Evolutionary conservation across 30 jellyfish, hydroid and myxozoan species (phyloP).

Genomic region (Aurelia sp.): DNA sequence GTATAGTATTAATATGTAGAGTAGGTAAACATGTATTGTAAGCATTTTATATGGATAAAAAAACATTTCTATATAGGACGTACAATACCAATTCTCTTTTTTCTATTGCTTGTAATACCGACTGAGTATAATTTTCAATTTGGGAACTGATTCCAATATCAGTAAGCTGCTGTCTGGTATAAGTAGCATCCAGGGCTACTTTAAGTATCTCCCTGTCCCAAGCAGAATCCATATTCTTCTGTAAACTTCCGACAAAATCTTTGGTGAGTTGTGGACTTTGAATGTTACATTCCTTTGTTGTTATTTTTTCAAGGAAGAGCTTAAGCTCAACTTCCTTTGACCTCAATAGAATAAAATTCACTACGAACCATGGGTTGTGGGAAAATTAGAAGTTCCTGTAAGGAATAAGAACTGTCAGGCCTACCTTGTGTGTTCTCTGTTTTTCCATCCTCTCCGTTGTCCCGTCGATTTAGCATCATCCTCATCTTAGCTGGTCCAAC

Average conservation of each 20-base stretch:
- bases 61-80: no score
- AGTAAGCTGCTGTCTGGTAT: neutral
- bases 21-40: no score
- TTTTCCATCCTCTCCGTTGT: no score
- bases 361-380: no score
- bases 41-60: no score
- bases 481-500: no score
- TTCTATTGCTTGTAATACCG: slow-evolving; percentile 13
- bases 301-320: slow-evolving; percentile 14
- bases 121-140: neutral
- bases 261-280: neutral
- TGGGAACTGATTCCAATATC: neutral
- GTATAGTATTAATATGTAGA: no score
- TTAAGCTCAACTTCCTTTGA: slow-evolving; percentile 23
- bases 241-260: slow-evolving; percentile 7
- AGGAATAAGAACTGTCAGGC: no score
- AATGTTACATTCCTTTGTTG: neutral
- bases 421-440: no score
- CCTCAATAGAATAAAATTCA: slow-evolving; percentile 1
- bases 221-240: slow-evolving; percentile 24
- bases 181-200: neutral
- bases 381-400: no score
- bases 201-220: slow-evolving; percentile 21
- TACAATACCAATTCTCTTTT: no score
- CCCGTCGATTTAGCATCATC: no score